These are phyloP conservation scores for Falco punctatus DNA, from an alignment of 2,113 vertebrate species.

Conservation along the genomic window DNA sequence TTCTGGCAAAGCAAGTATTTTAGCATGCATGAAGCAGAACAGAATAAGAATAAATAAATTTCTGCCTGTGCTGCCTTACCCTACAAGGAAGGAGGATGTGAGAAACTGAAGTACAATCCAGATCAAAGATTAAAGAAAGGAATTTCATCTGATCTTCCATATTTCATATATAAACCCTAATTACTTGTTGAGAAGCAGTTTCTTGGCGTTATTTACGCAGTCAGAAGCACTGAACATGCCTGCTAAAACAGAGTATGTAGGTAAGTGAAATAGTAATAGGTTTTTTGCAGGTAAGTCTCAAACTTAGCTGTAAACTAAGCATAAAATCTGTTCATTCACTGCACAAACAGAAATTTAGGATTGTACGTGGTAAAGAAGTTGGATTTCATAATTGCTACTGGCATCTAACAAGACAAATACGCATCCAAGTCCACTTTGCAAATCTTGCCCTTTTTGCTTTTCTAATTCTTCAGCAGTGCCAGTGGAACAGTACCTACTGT, in stretches of 20 bases:
- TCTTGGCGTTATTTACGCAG: neutral
- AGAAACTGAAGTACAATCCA: neutral
- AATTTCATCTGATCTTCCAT: neutral
- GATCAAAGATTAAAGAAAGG: neutral
- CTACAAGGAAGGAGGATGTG: neutral
- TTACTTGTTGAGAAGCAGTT: neutral
- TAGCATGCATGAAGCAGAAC: neutral
- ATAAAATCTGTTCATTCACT: neutral
- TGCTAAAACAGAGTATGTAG: neutral
- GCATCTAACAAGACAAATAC: neutral
- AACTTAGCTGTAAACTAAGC: neutral
- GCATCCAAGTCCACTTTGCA: neutral
- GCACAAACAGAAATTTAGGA: neutral
- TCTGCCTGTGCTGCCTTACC: neutral
- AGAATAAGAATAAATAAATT: neutral
- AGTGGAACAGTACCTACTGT: neutral
- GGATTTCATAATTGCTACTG: neutral
- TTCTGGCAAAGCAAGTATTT: neutral
- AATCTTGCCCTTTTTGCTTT: neutral
- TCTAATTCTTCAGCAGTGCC: neutral
- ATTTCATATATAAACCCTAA: neutral
- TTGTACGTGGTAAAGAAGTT: neutral
- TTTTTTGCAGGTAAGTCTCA: neutral
- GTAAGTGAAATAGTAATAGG: neutral
- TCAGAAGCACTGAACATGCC: neutral